Percentiles rank a stretch among this genome's conserved stretches.
phyloP scores from a whole-genome alignment of 2,797 vertebrate species.

The Pygocentrus nattereri region DNA sequence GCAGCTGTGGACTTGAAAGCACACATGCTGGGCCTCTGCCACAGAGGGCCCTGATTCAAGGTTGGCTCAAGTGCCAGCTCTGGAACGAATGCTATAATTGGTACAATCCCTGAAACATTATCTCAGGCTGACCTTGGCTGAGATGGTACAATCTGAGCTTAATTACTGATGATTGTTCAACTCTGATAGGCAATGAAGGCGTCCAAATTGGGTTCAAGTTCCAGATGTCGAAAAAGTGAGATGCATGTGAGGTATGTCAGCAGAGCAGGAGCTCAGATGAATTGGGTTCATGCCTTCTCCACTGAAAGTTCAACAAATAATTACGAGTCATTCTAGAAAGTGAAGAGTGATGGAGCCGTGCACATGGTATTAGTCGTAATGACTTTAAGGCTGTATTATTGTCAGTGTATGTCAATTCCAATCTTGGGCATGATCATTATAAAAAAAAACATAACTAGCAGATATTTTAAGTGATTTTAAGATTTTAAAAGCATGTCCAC shows the following conservation, averaged over 20 bases:
- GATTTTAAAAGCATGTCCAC: not conserved
- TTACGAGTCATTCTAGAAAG: conserved; percentile 18
- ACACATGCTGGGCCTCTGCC: conserved; percentile 40
- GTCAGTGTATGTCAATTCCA: not conserved
- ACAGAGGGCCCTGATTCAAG: conserved; percentile 55
- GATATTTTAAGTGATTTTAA: not conserved
- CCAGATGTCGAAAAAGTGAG: conserved; percentile 53
- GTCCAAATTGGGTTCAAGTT: conserved; percentile 48
- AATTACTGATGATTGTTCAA: conserved; percentile 59
- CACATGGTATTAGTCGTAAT: not conserved
- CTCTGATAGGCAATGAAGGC: conserved; percentile 49
- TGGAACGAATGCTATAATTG: conserved; percentile 60
- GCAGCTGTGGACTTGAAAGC: conserved; percentile 40
- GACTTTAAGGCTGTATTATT: not conserved
- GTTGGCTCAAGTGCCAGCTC: conserved; percentile 56
- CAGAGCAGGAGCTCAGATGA: conserved; percentile 38
- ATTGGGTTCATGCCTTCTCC: conserved; percentile 21
- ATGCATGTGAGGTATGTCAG: conserved; percentile 46
- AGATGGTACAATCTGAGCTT: conserved; percentile 54
- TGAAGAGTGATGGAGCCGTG: not conserved
- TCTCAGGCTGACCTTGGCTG: conserved; percentile 59
- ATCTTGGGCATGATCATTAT: not conserved
- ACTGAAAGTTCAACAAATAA: not conserved
- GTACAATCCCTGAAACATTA: conserved; percentile 59
- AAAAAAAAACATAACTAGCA: not conserved